Conservation (phyloP, 1,140 invertebrate genomes). For the Chionoecetes opilio region DNA sequence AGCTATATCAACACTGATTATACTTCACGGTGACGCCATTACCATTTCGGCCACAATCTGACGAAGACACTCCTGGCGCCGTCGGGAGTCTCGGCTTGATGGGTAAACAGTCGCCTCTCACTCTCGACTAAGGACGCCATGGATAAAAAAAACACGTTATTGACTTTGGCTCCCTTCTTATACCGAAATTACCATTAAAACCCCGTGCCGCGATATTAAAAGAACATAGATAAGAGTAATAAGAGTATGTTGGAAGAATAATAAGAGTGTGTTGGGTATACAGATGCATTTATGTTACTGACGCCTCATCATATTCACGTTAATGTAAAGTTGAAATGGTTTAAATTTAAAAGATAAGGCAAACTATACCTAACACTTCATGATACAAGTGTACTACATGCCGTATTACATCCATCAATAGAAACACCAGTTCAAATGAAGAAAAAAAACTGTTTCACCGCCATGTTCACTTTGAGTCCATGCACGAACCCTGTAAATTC, state of each 20-base stretch:
- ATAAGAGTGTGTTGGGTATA: background rate
- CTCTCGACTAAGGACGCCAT: background rate
- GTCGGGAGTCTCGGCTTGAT: background rate
- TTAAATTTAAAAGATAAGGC: no score
- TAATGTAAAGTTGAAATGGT: no score
- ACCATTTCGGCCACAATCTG: constrained; percentile 9
- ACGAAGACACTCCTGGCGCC: background rate
- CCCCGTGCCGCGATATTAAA: background rate
- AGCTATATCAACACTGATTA: constrained; percentile 48
- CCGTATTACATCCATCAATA: no score
- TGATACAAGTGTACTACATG: no score
- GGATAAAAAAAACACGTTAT: background rate
- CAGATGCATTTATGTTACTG: background rate
- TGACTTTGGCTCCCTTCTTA: background rate
- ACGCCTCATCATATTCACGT: no score
- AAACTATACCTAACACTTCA: no score
- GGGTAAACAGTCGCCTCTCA: constrained; percentile 3
- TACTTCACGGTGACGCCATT: background rate
- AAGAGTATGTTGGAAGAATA: no score
- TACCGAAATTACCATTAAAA: constrained; percentile 16
- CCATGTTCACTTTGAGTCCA: no score
- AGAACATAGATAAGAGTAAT: background rate
- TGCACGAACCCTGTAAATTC: no score
- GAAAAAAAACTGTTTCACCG: no score
- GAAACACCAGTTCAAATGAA: no score